Percentiles rank a stretch among this genome's conserved stretches.
Evolutionary conservation across 2,113 vertebrate species (phyloP).

Genomic region (Echinops telfairi): DNA sequence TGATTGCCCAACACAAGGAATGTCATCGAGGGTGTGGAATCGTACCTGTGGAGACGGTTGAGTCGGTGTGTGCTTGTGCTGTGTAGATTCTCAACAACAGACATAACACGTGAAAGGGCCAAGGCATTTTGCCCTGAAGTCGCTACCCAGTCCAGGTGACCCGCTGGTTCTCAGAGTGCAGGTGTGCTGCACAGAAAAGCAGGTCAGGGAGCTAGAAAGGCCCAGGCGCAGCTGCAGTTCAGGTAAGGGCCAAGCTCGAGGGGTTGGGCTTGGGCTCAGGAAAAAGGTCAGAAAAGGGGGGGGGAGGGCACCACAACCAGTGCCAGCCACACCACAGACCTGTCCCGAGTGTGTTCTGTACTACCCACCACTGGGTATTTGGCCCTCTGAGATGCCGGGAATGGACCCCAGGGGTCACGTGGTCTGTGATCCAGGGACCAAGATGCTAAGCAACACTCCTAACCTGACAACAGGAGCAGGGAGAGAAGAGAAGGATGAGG

Average conservation of each 20-base stretch:
- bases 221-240: too few relatives aligned
- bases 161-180: neutral
- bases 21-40: neutral
- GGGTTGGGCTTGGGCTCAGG: neutral
- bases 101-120: neutral
- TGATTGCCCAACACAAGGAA: neutral
- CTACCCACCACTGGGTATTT: too few relatives aligned
- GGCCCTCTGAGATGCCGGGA: neutral
- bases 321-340: neutral
- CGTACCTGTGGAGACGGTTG: neutral
- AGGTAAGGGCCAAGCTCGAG: neutral
- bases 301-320: rapidly evolving
- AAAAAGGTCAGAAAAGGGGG: neutral
- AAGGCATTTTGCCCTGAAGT: neutral
- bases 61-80: neutral
- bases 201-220: neutral
- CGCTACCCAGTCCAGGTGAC: neutral
- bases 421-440: neutral
- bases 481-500: rapidly evolving
- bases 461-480: neutral
- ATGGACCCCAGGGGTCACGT: neutral
- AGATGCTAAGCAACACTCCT: neutral
- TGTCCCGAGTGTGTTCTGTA: rapidly evolving
- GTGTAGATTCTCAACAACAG: neutral
- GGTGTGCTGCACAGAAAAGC: neutral